Evolutionary conservation across 1,140 invertebrate species (phyloP).

Genomic region (Drosophila bocqueti): DNA sequence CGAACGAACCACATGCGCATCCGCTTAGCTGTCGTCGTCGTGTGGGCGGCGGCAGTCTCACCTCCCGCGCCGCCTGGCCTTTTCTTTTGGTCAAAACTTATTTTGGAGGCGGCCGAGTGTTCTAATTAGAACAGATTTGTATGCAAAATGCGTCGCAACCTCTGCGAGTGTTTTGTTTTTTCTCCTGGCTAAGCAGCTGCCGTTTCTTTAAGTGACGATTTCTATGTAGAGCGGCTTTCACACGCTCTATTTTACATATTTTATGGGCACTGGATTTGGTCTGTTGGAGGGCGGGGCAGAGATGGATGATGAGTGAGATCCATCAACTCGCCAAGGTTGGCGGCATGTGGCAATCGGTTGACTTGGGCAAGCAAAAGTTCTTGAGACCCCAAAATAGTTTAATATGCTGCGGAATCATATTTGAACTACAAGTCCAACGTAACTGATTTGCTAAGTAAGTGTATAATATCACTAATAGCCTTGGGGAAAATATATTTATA

Average conservation of each 20-base stretch:
- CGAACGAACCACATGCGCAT: constrained; percentile 47
- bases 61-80: not conserved
- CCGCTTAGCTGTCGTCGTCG: constrained; percentile 58
- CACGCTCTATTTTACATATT: constrained; percentile 72
- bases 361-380: constrained; percentile 26
- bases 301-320: constrained; percentile 29
- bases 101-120: constrained; percentile 34
- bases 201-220: constrained; percentile 52
- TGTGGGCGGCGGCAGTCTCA: constrained; percentile 43
- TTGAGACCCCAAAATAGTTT: constrained; percentile 25
- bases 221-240: constrained; percentile 68
- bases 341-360: constrained; percentile 25
- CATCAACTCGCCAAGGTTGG: constrained; percentile 32
- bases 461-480: not conserved
- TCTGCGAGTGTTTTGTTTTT: constrained; percentile 42
- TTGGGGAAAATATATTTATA: not conserved
- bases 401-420: not conserved
- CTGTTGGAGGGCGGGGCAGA: not conserved
- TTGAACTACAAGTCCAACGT: not conserved
- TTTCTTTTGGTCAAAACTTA: constrained; percentile 53
- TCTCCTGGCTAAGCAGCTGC: constrained; percentile 17
- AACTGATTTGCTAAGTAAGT: not conserved
- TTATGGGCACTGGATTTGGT: constrained; percentile 51
- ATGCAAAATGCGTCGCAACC: constrained; percentile 61
- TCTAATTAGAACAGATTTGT: constrained; percentile 75